These are phyloP conservation scores for Blennius ocellaris DNA, from an alignment of 2,113 vertebrate genomes.

Conservation along the genomic window DNA sequence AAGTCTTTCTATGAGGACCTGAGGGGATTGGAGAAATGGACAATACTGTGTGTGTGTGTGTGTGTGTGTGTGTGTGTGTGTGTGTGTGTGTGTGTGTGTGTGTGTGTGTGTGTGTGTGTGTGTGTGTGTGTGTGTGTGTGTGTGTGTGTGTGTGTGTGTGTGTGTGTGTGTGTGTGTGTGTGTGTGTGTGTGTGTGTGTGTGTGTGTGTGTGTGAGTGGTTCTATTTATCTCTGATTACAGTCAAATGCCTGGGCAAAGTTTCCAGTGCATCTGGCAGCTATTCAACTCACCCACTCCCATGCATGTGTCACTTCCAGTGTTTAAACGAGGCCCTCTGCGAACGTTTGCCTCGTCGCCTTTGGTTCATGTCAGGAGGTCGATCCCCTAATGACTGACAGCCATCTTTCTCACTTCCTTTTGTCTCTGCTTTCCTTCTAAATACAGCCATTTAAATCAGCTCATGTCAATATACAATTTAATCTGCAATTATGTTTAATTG, in stretches of 20 bases:
- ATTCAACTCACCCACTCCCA: conserved; percentile 47
- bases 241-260: conserved; percentile 59
- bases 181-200: conserved; percentile 40
- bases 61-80: conserved; percentile 42
- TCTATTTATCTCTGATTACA: conserved; percentile 76
- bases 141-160: conserved; percentile 42
- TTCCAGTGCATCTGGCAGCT: conserved; percentile 67
- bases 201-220: conserved; percentile 49
- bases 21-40: conserved; percentile 37
- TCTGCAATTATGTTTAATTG: conserved; percentile 43
- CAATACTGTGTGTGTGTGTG: conserved; percentile 48
- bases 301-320: conserved; percentile 33
- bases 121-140: conserved; percentile 47
- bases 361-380: conserved; percentile 63
- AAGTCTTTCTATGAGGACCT: conserved; percentile 39
- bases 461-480: conserved; percentile 71
- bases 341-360: conserved; percentile 29
- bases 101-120: conserved; percentile 46
- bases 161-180: conserved; percentile 50
- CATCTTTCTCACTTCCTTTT: conserved; percentile 72
- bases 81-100: conserved; percentile 51
- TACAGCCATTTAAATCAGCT: conserved; percentile 65
- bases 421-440: conserved; percentile 51
- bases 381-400: conserved; percentile 65
- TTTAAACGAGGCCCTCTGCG: conserved; percentile 35